Conservation (phyloP, 2,888 invertebrate genomes). For the Lasius fuliginosus region DNA sequence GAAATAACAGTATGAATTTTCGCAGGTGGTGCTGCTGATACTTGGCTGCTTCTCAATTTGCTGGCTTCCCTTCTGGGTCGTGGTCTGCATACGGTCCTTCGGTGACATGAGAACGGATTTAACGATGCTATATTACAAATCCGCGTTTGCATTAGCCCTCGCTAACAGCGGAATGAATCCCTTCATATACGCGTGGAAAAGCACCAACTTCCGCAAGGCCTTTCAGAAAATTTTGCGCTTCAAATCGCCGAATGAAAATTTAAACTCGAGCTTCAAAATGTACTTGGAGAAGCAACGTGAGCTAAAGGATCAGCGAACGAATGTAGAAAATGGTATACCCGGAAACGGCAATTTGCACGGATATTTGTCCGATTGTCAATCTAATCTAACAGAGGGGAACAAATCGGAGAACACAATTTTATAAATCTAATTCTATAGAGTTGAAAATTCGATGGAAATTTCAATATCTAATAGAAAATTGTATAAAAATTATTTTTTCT, state of each 20-base stretch:
- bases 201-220: constrained; percentile 91
- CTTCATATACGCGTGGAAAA: constrained; percentile 95
- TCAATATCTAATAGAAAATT: not conserved
- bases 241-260: constrained; percentile 89
- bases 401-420: constrained; percentile 9
- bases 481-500: not conserved
- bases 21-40: constrained; percentile 92
- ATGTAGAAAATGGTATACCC: constrained; percentile 5
- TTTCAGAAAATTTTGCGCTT: constrained; percentile 91
- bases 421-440: not conserved
- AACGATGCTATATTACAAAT: constrained; percentile 88
- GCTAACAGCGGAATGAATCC: constrained; percentile 94
- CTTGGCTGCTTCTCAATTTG: constrained; percentile 93
- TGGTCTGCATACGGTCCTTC: constrained; percentile 89
- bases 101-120: constrained; percentile 84
- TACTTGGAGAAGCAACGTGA: constrained; percentile 74
- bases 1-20: constrained; percentile 60
- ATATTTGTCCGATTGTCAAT: not conserved
- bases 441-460: not conserved
- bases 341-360: not conserved
- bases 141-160: constrained; percentile 91
- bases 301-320: constrained; percentile 40
- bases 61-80: constrained; percentile 93
- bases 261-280: constrained; percentile 84
- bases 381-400: not conserved